These are phyloP conservation scores for Drosophila murphyi DNA, from an alignment of 1,140 invertebrate genomes.

Conservation along the genomic window DNA sequence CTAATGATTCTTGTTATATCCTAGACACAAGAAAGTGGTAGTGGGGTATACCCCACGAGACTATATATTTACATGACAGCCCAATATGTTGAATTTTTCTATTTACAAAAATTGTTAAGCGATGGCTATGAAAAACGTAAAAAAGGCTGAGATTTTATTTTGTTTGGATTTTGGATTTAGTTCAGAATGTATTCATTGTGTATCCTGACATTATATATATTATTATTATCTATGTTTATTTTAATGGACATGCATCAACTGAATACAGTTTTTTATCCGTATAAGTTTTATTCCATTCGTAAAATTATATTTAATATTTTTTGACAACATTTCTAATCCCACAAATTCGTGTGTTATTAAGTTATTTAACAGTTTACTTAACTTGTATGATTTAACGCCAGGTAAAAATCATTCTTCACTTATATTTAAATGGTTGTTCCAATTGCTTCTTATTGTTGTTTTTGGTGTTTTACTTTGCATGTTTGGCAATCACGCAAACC, in stretches of 20 bases:
- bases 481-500: constrained; percentile 39
- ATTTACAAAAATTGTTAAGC: too few relatives aligned
- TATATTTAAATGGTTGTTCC: constrained; percentile 22
- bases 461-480: constrained; percentile 26
- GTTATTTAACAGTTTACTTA: not conserved
- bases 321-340: not conserved
- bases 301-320: too few relatives aligned
- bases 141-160: too few relatives aligned
- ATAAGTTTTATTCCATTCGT: too few relatives aligned
- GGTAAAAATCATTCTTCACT: not conserved
- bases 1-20: constrained; percentile 14
- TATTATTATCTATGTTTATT: too few relatives aligned
- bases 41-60: not conserved
- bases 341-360: not conserved
- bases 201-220: too few relatives aligned
- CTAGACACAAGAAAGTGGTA: not conserved
- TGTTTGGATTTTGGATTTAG: too few relatives aligned
- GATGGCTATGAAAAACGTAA: too few relatives aligned
- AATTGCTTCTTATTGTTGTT: constrained; percentile 30
- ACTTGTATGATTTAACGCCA: not conserved
- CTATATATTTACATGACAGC: not conserved
- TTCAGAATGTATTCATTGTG: too few relatives aligned
- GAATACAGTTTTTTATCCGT: too few relatives aligned
- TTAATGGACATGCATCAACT: too few relatives aligned
- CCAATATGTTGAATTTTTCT: too few relatives aligned